A percentile compares a stretch with the other conserved stretches of the same genome.
phyloP scores from a whole-genome alignment of 1,140 invertebrate species.

The Diabrotica undecimpunctata region DNA sequence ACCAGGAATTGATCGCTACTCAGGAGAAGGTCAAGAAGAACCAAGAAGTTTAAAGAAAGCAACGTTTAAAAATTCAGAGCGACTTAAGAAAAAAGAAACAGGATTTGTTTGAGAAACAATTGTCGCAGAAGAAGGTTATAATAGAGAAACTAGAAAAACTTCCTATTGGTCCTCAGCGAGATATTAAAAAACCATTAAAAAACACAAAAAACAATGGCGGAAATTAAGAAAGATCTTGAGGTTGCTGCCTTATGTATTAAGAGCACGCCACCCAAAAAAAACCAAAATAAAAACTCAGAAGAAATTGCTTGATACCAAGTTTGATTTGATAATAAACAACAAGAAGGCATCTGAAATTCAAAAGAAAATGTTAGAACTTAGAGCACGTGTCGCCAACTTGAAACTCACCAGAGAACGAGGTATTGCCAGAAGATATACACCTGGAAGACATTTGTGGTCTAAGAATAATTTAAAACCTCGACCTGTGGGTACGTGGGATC shows the following conservation, averaged over 20 bases:
- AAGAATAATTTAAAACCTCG: constrained; percentile 40
- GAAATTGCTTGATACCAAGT: constrained; percentile 81
- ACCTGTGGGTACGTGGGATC: background rate
- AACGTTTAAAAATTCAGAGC: constrained; percentile 66
- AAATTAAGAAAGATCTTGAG: constrained; percentile 63
- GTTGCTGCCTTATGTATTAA: constrained; percentile 29
- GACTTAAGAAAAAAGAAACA: constrained; percentile 75
- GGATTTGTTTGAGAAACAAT: constrained; percentile 72
- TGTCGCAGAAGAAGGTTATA: constrained; percentile 71
- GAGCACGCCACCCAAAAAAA: constrained; percentile 45
- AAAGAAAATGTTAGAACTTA: constrained; percentile 69
- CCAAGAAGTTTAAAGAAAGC: constrained; percentile 64
- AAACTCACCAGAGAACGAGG: constrained; percentile 26
- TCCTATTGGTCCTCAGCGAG: constrained; percentile 59
- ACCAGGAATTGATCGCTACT: constrained; percentile 59
- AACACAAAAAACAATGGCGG: constrained; percentile 73
- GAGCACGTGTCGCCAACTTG: constrained; percentile 54
- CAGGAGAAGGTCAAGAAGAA: constrained; percentile 61
- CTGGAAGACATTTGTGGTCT: constrained; percentile 41
- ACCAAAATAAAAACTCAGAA: constrained; percentile 53
- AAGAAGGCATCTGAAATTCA: constrained; percentile 66
- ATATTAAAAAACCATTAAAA: constrained; percentile 67
- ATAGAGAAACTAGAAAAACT: constrained; percentile 70
- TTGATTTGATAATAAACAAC: constrained; percentile 84
- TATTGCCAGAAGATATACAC: constrained; percentile 38